phyloP scores from a whole-genome alignment of 2,888 invertebrate species.

The Drosophila merina region DNA sequence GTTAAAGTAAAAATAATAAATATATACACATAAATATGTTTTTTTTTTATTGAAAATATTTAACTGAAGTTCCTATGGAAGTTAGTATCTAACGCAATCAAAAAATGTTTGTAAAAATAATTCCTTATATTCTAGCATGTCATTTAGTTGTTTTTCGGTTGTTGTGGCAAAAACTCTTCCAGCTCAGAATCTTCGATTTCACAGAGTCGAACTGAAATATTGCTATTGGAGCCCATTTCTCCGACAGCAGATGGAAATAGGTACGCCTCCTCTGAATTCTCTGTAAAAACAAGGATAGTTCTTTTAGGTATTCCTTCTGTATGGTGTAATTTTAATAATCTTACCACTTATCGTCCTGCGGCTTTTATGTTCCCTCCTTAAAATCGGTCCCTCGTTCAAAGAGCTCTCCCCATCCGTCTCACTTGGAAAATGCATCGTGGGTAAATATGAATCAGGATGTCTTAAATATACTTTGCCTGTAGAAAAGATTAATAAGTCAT shows the following conservation, averaged over 20 bases:
- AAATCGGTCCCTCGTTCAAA: slow-evolving; percentile 58
- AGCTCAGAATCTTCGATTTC: slow-evolving; percentile 96
- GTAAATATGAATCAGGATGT: slow-evolving; percentile 93
- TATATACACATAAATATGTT: slow-evolving; percentile 11
- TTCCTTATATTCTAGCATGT: slow-evolving; percentile 60
- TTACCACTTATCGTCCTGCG: slow-evolving; percentile 67
- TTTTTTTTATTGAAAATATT: slow-evolving; percentile 53
- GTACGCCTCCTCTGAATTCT: slow-evolving; percentile 85
- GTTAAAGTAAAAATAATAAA: not conserved
- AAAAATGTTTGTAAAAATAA: slow-evolving; percentile 62
- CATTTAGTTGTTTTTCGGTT: slow-evolving; percentile 60
- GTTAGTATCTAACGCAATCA: slow-evolving; percentile 72
- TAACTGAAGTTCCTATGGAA: slow-evolving; percentile 64
- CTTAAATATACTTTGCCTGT: slow-evolving; percentile 89
- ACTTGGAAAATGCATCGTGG: slow-evolving; percentile 88
- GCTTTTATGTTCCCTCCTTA: slow-evolving; percentile 85
- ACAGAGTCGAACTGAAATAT: slow-evolving; percentile 94
- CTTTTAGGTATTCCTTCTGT: not conserved
- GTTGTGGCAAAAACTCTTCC: slow-evolving; percentile 84
- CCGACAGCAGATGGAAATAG: slow-evolving; percentile 83
- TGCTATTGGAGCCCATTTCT: slow-evolving; percentile 89
- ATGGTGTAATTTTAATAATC: not conserved
- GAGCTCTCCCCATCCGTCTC: slow-evolving; percentile 86
- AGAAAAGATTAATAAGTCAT: slow-evolving; percentile 41
- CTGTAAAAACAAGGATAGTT: slow-evolving; percentile 76